A percentile compares a stretch with the other conserved stretches of the same genome.
Evolutionary conservation across 2,113 vertebrate species (phyloP).

Genomic region (Acrocephalus kingi): DNA sequence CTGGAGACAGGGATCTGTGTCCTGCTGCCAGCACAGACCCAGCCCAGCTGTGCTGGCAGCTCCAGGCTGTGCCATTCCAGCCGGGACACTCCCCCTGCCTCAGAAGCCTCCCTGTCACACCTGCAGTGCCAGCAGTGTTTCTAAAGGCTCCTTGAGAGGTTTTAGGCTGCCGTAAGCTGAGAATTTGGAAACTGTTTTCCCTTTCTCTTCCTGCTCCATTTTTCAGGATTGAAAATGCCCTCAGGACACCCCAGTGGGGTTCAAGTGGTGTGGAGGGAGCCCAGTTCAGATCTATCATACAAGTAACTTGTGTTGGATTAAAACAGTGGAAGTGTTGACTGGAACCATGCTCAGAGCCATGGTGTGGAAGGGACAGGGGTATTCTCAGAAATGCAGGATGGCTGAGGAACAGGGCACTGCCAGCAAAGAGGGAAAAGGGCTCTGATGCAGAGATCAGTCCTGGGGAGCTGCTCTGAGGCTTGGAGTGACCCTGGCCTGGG

Average conservation of each 20-base stretch:
- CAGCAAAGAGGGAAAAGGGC: too few relatives aligned
- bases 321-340: neutral
- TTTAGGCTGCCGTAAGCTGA: neutral
- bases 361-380: neutral
- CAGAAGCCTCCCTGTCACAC: neutral
- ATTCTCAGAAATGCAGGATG: neutral
- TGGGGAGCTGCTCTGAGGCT: neutral
- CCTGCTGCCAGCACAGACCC: neutral
- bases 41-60: rapidly evolving
- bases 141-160: rapidly evolving
- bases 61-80: neutral
- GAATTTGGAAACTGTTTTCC: neutral
- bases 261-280: neutral
- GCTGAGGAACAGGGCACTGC: neutral
- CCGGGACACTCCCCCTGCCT: rapidly evolving
- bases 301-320: neutral
- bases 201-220: neutral
- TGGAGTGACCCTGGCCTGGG: neutral
- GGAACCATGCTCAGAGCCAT: neutral
- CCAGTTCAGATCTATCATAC: neutral
- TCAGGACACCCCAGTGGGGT: neutral
- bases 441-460: neutral
- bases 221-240: neutral
- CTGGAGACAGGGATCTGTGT: rapidly evolving
- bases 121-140: rapidly evolving